These are phyloP conservation scores for Tenthredo mesomela DNA, from an alignment of 2,888 invertebrate species.

Conservation along the genomic window DNA sequence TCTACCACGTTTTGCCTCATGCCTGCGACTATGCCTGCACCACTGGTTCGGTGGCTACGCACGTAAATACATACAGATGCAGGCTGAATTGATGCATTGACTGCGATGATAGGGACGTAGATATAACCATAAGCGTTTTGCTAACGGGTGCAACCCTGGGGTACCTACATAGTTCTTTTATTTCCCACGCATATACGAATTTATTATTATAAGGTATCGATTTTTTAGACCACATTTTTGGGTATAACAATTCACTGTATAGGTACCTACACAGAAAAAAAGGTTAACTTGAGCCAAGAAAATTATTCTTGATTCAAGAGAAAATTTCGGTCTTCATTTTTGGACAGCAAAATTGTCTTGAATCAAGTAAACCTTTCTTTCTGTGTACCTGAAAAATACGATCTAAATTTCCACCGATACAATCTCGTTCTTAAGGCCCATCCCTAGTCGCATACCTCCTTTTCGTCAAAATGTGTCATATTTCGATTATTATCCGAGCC, in stretches of 20 bases:
- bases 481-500: no score
- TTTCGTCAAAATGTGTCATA: no score
- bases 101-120: constrained; percentile 39
- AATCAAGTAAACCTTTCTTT: no score
- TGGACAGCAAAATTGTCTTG: no score
- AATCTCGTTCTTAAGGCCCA: neutral
- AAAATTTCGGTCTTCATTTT: no score
- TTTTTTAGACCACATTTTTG: neutral
- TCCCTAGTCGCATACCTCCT: no score
- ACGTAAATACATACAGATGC: constrained; percentile 31
- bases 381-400: no score
- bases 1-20: constrained; percentile 26
- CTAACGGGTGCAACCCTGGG: constrained; percentile 19
- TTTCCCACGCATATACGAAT: neutral
- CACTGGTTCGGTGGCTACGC: neutral
- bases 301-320: no score
- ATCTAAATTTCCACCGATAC: no score
- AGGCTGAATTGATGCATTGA: constrained; percentile 35
- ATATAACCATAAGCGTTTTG: neutral
- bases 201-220: neutral
- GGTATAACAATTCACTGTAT: neutral
- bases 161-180: neutral
- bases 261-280: no score
- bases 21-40: constrained; percentile 29
- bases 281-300: no score